Base-by-base conservation (phyloP, 2,797 vertebrate genomes). In the Gymnothorax javanicus region DNA sequence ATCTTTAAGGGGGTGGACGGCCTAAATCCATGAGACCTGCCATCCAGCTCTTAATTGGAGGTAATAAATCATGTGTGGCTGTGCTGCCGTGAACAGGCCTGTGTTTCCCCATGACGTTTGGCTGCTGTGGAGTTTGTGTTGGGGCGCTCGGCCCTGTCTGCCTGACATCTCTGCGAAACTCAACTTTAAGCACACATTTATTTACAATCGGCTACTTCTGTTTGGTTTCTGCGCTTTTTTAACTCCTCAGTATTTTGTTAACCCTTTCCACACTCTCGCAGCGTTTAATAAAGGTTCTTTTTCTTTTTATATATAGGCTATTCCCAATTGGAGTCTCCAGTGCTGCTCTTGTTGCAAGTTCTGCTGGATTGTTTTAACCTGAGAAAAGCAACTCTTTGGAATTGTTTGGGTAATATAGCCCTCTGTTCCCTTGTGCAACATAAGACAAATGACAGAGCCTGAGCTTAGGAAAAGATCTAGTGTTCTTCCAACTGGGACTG, bases 41-140 rank as follows among this genome's bases (percentile, higher is more conserved):
- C 93, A 93, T 95, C 92, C 91, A 91, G 90, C 87, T 84, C 92
- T 90, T 96, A 96, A 96, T 96, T 95, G 94, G 93, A 94, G 93
- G 94, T 93, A 93, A 96, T 96, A 95, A 96, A 96, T 96, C 95
- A 96, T 93, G 86, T 87, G 89, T 90, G 90, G 91, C 94, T 91
- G 91, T 94, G 93, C 89, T 91, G 92, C 87, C 90, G 91, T 94
- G 94, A 96, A 95, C 93, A 89, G 93, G 71, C 85, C 91, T 91
- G 93, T 95, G 94, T 95, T 95, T 94, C 92, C 90, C 87, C 50
- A 90, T 91, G 90, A 93, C 15, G 67, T 92, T 92, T 93, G 91
- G 90, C 87, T 90, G 90, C 91, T 84, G 88, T 91, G 89, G 81
- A 89, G 87, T 62, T 79, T 79, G 84, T 27, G 56, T 81, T 73